These are phyloP conservation scores for Nyleta sp. DNA, from an alignment of 2,888 invertebrate species.

Conservation along the genomic window DNA sequence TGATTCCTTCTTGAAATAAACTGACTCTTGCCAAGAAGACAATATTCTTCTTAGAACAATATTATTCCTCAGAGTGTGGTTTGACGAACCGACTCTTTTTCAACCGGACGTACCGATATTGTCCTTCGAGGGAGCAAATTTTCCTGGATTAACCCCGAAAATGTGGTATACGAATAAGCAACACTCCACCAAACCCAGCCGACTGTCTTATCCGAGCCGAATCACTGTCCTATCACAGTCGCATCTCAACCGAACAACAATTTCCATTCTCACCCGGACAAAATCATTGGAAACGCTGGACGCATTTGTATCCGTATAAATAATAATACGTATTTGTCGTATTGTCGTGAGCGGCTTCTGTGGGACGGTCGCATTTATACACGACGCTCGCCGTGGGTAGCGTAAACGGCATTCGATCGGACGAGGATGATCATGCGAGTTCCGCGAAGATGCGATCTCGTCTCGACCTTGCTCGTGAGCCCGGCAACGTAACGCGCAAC, in stretches of 20 bases:
- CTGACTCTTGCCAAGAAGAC: too few relatives aligned
- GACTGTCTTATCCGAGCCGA: too few relatives aligned
- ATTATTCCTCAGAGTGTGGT: too few relatives aligned
- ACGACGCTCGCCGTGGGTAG: constrained; percentile 50
- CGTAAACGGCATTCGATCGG: constrained; percentile 56
- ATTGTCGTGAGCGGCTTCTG: constrained; percentile 44
- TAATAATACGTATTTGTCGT: constrained; percentile 38
- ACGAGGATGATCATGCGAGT: constrained; percentile 58
- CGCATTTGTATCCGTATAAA: constrained; percentile 44
- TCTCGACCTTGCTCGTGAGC: constrained; percentile 60
- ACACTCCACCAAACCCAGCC: too few relatives aligned
- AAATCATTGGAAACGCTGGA: constrained; percentile 40
- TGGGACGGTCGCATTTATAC: constrained; percentile 48
- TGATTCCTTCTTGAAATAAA: too few relatives aligned
- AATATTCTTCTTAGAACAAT: too few relatives aligned
- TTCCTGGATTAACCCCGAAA: too few relatives aligned
- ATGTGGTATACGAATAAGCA: too few relatives aligned
- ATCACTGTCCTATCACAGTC: constrained; percentile 10
- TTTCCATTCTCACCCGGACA: constrained; percentile 20
- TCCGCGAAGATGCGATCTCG: constrained; percentile 69
- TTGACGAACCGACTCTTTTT: too few relatives aligned
- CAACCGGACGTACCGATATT: too few relatives aligned
- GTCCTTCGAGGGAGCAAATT: too few relatives aligned
- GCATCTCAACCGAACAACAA: constrained; percentile 31
- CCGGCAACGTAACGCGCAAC: constrained; percentile 37